Base-by-base conservation (phyloP, 1,140 invertebrate species). In the Arctopsyche grandis region DNA sequence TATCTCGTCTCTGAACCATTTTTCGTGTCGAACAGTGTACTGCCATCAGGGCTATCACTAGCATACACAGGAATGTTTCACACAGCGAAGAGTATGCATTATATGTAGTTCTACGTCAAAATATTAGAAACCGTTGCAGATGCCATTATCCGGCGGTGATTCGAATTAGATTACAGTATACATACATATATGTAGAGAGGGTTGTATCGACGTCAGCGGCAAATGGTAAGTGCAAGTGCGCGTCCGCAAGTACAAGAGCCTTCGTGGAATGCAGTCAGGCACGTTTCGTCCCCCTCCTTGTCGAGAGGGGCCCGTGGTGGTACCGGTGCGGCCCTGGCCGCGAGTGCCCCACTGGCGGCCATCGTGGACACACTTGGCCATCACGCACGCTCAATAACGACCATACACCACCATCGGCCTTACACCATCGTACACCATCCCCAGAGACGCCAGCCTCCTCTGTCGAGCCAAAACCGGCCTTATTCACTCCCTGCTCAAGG, bases 191-290 rank as follows among this genome's bases (percentile, higher is more conserved):
- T 38, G 3, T 38, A 7, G 3, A 38, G 3, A 38, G 29, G 29
- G 29, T 38, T 38, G 29, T 38, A 38, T 38, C 29, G 29, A 38
- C 29, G 29, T 38, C 29, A 38, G 29, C 7, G 29, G 29, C 7
- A 38, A 38, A 38, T 38, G 1, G 29, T 38, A 38, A 38, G 29
- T 38, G 29, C 29, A 38, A 38, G 29, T 38, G 29, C 56, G 56
- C 16, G 56, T 66, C 60, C 21, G 74, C 29, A 76, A 76, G 74
- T 76, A 76, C 74, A 76, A 76, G 74, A 63, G 74, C 74, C 74
- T 76, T 22, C 4, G 5, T 26, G 74, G 74, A 76, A 76, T 76
- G 74, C 74, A 76, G 74, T 76, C 74, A 76, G 74, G 46, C 74
- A 76, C 74, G 74, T 76, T 76, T 76, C 12, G 43, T 9, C 56